A percentile compares a stretch with the other conserved stretches of the same genome.
Conservation (phyloP, 2,888 invertebrate species). For the Nomada ruficornis region DNA sequence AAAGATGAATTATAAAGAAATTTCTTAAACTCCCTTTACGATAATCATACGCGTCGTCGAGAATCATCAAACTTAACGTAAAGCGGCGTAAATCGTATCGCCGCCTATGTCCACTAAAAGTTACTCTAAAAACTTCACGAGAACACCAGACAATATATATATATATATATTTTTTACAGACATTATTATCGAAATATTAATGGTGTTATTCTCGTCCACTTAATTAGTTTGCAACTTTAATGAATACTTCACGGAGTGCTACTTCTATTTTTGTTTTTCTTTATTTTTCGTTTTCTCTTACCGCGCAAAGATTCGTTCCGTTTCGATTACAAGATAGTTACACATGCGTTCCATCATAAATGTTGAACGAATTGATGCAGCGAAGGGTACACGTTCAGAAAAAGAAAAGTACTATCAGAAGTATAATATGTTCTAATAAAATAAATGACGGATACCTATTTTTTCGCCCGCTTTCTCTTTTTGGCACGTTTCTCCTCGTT, state of each 20-base stretch:
- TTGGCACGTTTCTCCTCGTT: background rate
- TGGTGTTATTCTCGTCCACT: too few relatives aligned
- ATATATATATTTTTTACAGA: too few relatives aligned
- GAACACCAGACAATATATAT: background rate
- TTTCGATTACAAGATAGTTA: background rate
- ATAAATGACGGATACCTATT: constrained; percentile 11
- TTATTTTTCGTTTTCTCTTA: too few relatives aligned
- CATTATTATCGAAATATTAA: background rate
- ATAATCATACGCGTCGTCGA: background rate
- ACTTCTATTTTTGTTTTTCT: background rate
- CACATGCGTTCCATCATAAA: background rate
- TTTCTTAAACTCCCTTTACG: constrained; percentile 1
- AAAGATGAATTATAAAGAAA: constrained; percentile 71
- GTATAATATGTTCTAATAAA: background rate
- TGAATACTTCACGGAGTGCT: background rate
- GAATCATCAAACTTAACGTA: constrained; percentile 4
- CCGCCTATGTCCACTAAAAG: background rate
- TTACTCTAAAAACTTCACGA: background rate
- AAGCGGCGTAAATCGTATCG: constrained; percentile 10
- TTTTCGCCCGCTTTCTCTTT: constrained; percentile 11
- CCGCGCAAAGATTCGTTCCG: background rate
- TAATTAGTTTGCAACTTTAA: background rate
- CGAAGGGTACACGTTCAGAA: too few relatives aligned
- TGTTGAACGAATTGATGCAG: background rate
- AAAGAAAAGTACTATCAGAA: too few relatives aligned